phyloP scores from a whole-genome alignment of 2,113 vertebrate species.

The Oncorhynchus kisutch region DNA sequence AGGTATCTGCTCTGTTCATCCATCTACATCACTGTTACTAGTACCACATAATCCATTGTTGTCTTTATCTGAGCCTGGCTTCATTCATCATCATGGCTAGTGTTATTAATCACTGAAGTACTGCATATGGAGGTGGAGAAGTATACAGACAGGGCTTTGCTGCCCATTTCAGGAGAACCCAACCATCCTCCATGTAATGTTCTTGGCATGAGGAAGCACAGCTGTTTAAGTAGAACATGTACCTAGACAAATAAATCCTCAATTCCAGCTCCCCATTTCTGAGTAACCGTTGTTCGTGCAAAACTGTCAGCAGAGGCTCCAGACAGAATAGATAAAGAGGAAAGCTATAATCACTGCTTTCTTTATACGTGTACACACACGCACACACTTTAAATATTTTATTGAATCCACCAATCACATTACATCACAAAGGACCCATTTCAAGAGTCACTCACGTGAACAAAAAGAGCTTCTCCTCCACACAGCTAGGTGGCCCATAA shows the following conservation, averaged over 20 bases:
- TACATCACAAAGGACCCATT: no score
- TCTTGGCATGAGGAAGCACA: conserved; percentile 37
- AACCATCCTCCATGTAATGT: conserved; percentile 34
- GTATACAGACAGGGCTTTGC: conserved; percentile 30
- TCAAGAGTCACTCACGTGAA: no score
- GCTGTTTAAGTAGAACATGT: conserved; percentile 37
- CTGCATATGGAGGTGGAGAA: background rate
- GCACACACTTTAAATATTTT: no score
- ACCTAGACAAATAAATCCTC: conserved; percentile 43
- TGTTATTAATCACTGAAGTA: conserved; percentile 32
- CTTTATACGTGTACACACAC: conserved; percentile 1
- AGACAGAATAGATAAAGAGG: conserved; percentile 38
- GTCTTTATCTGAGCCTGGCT: background rate
- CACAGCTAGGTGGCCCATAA: no score
- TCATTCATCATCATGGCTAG: background rate
- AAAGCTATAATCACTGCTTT: conserved; percentile 57
- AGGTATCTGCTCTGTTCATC: background rate
- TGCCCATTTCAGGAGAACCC: conserved; percentile 5
- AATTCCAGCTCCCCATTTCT: conserved; percentile 19
- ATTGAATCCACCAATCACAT: no score
- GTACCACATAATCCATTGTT: background rate
- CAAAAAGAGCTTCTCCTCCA: no score
- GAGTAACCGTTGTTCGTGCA: conserved; percentile 36
- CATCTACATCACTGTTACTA: background rate
- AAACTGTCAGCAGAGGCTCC: conserved; percentile 26